These are phyloP conservation scores for Telmatherina bonti DNA, from an alignment of 2,797 vertebrate species.

Conservation along the genomic window DNA sequence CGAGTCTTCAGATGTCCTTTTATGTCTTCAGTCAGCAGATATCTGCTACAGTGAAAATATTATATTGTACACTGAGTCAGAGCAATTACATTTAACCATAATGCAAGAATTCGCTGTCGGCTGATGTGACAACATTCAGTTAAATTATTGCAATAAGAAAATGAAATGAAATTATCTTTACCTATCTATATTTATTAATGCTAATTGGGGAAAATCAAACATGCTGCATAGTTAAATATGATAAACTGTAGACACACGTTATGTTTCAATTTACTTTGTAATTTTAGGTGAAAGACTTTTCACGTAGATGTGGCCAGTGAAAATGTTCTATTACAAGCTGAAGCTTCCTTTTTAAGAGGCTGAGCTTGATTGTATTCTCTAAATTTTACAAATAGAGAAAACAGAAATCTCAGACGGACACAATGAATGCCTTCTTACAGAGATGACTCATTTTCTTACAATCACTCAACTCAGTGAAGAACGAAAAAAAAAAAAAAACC, in stretches of 20 bases:
- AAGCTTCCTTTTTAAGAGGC: neutral
- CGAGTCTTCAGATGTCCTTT: neutral
- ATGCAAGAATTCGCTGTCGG: neutral
- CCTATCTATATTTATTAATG: too few species aligned
- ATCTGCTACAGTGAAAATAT: constrained; percentile 2
- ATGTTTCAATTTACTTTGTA: neutral
- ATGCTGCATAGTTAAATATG: neutral
- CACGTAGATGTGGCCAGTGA: too few species aligned
- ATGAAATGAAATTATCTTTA: too few species aligned
- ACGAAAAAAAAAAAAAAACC: too few species aligned
- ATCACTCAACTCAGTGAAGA: too few species aligned
- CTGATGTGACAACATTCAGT: neutral
- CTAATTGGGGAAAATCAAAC: too few species aligned
- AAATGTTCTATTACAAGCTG: neutral
- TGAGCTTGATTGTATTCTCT: neutral
- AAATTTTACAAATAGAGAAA: neutral
- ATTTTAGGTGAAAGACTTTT: too few species aligned
- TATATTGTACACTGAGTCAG: neutral
- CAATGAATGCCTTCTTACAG: too few species aligned
- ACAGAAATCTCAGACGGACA: too few species aligned
- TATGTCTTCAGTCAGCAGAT: neutral
- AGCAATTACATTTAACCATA: neutral
- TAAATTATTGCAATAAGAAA: too few species aligned
- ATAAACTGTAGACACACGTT: neutral
- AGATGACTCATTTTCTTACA: too few species aligned